These are phyloP conservation scores for Tretioscincus oriximinensis DNA, from an alignment of 2,113 vertebrate genomes.

Conservation along the genomic window DNA sequence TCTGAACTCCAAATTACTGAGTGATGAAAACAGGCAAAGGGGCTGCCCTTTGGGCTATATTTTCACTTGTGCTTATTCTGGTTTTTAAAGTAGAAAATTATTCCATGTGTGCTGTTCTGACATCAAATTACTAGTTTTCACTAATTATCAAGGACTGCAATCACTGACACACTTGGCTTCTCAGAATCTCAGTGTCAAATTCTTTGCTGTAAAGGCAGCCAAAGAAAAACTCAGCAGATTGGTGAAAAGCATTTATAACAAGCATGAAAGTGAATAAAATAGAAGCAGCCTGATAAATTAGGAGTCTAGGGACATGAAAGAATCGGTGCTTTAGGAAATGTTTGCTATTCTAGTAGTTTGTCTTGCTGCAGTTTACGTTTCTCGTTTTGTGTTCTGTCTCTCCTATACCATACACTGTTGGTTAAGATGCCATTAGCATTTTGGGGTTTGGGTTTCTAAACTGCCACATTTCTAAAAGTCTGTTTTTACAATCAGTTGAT, in stretches of 20 bases:
- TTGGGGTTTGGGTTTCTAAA: conserved; percentile 39
- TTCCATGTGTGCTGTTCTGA: conserved; percentile 30
- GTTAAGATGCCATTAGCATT: conserved; percentile 45
- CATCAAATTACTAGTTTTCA: conserved; percentile 53
- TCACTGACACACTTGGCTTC: conserved; percentile 51
- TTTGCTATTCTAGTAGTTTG: conserved; percentile 43
- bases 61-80: conserved; percentile 11
- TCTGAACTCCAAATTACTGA: background rate
- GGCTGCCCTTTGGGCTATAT: background rate
- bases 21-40: conserved; percentile 25
- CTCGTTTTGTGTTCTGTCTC: conserved; percentile 44
- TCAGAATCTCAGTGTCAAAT: conserved; percentile 58
- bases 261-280: conserved; percentile 68
- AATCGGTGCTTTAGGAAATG: conserved; percentile 21
- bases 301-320: conserved; percentile 57
- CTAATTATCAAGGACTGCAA: conserved; percentile 55
- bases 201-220: conserved; percentile 35
- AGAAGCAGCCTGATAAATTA: conserved; percentile 63
- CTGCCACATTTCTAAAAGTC: background rate
- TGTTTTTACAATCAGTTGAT: conserved; percentile 7
- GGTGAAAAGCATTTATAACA: conserved; percentile 59
- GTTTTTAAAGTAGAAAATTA: background rate
- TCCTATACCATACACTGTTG: conserved; percentile 1
- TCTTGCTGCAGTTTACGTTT: conserved; percentile 47
- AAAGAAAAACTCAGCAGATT: conserved; percentile 57